Evolutionary conservation across 2,113 vertebrate genomes (phyloP).

Genomic region (Daphoenositta chrysoptera): DNA sequence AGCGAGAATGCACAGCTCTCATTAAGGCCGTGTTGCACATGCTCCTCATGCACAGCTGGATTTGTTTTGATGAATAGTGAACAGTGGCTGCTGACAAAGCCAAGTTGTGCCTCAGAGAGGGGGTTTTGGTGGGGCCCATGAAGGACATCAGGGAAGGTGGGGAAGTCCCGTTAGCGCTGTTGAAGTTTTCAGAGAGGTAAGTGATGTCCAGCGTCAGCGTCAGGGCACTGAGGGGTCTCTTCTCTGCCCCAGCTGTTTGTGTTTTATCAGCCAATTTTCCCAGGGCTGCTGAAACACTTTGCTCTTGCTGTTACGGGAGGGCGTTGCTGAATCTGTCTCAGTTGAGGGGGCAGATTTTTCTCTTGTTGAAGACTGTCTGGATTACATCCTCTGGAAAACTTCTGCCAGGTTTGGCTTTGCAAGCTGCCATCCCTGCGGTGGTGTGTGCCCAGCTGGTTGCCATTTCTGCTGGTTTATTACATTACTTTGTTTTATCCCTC

Average conservation of each 20-base stretch:
- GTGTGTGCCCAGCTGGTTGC: not conserved
- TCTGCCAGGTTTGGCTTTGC: not conserved
- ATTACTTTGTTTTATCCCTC: fast-evolving
- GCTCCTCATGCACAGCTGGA: not conserved
- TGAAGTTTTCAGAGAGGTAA: fast-evolving
- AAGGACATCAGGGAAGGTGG: not conserved
- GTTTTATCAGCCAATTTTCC: fast-evolving
- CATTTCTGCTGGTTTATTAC: not conserved
- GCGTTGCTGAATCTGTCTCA: fast-evolving
- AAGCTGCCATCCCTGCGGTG: not conserved
- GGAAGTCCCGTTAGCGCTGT: fast-evolving
- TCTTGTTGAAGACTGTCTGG: not conserved
- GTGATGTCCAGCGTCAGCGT: fast-evolving
- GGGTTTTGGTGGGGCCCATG: not conserved
- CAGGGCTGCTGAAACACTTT: fast-evolving
- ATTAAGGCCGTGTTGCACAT: not conserved
- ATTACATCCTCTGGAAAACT: fast-evolving
- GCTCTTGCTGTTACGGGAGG: fast-evolving
- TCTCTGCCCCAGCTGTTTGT: not conserved
- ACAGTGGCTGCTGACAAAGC: not conserved
- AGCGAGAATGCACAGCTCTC: not conserved
- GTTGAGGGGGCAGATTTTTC: fast-evolving
- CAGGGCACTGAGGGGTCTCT: fast-evolving
- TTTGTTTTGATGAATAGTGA: not conserved
- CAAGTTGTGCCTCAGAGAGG: not conserved